Conservation (phyloP, 2,797 vertebrate genomes). For the Cyclopterus lumpus region DNA sequence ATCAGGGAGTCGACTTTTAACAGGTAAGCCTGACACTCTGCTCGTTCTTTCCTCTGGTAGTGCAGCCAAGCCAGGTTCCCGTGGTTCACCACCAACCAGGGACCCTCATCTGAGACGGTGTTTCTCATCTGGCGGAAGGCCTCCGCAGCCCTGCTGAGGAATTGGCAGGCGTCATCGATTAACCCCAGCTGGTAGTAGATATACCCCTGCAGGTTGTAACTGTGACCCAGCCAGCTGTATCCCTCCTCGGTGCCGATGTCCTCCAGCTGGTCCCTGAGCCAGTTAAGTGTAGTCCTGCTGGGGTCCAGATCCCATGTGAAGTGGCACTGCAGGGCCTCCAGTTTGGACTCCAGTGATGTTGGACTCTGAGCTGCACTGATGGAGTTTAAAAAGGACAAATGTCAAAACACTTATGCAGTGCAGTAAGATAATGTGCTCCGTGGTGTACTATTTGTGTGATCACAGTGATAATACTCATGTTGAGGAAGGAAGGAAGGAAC, state of each 20-base stretch:
- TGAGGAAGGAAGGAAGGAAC: neutral
- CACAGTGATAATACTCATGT: neutral
- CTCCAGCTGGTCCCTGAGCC: conserved; percentile 37
- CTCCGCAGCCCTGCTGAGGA: conserved; percentile 55
- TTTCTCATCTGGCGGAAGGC: conserved; percentile 50
- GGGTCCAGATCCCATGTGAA: conserved; percentile 66
- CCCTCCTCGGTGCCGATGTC: conserved; percentile 52
- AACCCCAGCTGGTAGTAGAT: conserved; percentile 43
- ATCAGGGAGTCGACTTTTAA: conserved; percentile 46
- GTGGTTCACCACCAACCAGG: conserved; percentile 71
- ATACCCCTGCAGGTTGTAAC: conserved; percentile 68
- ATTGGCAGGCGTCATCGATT: conserved; percentile 17
- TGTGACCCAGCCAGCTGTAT: conserved; percentile 66
- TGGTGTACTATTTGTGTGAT: neutral
- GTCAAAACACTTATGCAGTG: neutral
- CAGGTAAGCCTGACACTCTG: conserved; percentile 42
- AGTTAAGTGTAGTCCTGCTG: conserved; percentile 4
- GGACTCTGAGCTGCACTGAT: conserved; percentile 21
- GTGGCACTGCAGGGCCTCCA: conserved; percentile 68
- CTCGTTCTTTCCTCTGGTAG: conserved; percentile 31
- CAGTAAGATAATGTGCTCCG: neutral
- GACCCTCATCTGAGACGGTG: conserved; percentile 45
- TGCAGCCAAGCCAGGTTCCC: conserved; percentile 72
- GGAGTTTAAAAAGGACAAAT: neutral
- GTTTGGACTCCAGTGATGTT: neutral